phyloP scores from a whole-genome alignment of 2,113 vertebrate species.

The Albula glossodonta region DNA sequence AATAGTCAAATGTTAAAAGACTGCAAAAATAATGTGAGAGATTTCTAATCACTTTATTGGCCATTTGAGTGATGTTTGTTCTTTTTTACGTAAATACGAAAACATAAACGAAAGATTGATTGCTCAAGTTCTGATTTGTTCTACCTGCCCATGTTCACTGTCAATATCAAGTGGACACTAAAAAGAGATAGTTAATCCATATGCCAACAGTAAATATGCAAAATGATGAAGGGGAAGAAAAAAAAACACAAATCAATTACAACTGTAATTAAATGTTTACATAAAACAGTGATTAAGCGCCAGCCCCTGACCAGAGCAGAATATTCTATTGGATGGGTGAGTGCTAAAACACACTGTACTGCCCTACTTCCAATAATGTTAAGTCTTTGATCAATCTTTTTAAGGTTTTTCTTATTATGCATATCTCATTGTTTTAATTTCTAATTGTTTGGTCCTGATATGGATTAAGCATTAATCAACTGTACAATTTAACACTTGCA shows the following conservation, averaged over 20 bases:
- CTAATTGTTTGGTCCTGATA: neutral
- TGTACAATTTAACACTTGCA: too few species aligned
- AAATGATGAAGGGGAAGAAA: neutral
- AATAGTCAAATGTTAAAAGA: neutral
- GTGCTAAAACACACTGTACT: neutral
- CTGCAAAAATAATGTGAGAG: neutral
- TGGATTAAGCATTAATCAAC: neutral
- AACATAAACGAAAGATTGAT: neutral
- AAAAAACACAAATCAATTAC: neutral
- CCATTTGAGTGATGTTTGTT: neutral
- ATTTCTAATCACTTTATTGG: too few species aligned
- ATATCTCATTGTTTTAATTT: neutral
- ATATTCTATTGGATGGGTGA: neutral
- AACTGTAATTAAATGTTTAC: neutral
- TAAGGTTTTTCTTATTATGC: neutral
- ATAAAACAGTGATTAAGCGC: neutral
- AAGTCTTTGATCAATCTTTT: neutral
- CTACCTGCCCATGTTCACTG: neutral
- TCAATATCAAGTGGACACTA: neutral
- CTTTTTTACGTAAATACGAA: neutral
- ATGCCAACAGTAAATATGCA: neutral
- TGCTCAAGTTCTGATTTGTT: neutral
- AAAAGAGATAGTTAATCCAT: neutral
- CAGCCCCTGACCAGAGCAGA: neutral
- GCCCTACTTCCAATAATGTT: neutral